These are phyloP conservation scores for Tiaroga cobitis DNA, from an alignment of 2,797 vertebrate genomes.

Conservation along the genomic window DNA sequence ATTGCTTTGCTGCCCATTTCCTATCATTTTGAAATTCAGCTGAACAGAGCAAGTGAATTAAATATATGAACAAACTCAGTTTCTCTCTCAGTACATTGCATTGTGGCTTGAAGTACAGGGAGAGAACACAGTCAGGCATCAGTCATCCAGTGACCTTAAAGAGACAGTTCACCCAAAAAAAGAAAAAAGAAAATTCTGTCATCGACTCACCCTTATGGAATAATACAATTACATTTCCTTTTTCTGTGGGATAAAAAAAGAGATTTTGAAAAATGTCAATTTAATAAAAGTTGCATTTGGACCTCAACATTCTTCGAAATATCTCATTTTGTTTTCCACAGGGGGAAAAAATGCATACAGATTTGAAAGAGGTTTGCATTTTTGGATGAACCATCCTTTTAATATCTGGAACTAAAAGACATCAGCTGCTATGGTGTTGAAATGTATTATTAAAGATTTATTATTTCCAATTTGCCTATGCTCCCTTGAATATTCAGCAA, in stretches of 20 bases:
- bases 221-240: background rate
- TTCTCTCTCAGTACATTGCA: background rate
- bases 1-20: conserved; percentile 12
- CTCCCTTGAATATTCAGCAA: background rate
- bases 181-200: background rate
- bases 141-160: background rate
- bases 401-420: background rate
- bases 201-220: background rate
- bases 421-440: background rate
- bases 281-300: background rate
- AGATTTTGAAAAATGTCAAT: background rate
- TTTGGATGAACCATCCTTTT: background rate
- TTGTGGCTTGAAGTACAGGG: background rate
- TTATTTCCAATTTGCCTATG: conserved; percentile 9
- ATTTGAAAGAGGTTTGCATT: background rate
- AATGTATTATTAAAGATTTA: conserved; percentile 13
- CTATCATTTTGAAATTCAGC: conserved; percentile 6
- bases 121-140: background rate
- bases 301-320: too few relatives aligned
- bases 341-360: background rate
- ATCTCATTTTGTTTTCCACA: too few relatives aligned
- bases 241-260: background rate
- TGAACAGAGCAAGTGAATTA: background rate
- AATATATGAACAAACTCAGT: background rate
- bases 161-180: background rate